Evolutionary conservation across 1,140 invertebrate genomes (phyloP).

Genomic region (Paraescarpia echinospica): DNA sequence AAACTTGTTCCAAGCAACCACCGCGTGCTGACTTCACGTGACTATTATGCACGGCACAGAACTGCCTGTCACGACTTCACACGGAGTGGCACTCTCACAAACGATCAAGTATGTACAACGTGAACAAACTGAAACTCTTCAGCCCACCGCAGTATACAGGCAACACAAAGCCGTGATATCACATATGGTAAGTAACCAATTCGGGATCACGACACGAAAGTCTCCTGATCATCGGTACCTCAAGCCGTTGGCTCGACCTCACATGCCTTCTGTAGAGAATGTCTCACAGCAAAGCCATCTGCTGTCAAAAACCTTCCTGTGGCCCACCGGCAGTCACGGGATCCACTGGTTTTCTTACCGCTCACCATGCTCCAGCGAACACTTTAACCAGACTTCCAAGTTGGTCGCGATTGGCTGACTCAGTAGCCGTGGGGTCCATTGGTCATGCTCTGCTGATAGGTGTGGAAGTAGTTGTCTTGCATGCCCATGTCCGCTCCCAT

Average conservation of each 20-base stretch:
- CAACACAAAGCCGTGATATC: neutral
- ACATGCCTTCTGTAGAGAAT: neutral
- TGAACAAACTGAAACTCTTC: neutral
- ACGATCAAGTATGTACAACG: neutral
- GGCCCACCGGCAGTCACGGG: neutral
- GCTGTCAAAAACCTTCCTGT: neutral
- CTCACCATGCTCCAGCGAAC: neutral
- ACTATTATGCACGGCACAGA: neutral
- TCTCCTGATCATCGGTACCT: neutral
- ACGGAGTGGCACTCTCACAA: neutral
- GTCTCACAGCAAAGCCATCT: neutral
- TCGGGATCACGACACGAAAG: neutral
- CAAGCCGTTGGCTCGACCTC: neutral
- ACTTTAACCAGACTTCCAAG: neutral
- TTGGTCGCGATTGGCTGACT: neutral
- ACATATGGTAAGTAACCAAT: neutral
- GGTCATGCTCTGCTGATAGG: neutral
- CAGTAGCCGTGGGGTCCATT: neutral
- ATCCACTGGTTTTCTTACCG: neutral
- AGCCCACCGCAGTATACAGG: neutral
- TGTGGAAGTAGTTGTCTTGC: neutral
- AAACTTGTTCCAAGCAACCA: neutral
- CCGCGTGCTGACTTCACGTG: neutral
- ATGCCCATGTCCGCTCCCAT: neutral
- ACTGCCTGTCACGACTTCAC: neutral